Base-by-base conservation (phyloP, 2,888 invertebrate species). In the Amphipoea oculea region DNA sequence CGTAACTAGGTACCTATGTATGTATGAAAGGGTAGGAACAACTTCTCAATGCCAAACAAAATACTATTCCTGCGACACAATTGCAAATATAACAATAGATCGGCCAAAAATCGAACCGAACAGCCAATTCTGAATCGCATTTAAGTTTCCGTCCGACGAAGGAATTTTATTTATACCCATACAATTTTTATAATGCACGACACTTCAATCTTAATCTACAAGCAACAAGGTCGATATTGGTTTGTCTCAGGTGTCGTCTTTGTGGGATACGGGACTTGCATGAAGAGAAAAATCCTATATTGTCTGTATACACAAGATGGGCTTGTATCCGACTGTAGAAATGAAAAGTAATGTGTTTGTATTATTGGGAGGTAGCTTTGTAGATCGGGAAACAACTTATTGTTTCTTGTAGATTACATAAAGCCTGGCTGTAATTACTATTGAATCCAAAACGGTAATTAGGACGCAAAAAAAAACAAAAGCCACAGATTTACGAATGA, bases 101-200 rank as follows among this genome's bases (percentile, higher is more conserved):
- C 78, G 77, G 66, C 68, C 54, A 63, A 81, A 83, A 86, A 89
- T 88, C 82, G 83, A 83, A 84, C 73, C 68, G 78, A 76, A 86
- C 82, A 85, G 63, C 79, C 88, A 89, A 85, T 86, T 80, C 82
- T 57, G 82, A 89, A 89, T 86, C 88, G 79, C 85, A 89, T 89
- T 89, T 79, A 88, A 89, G 83, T 89, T 86, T 76, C 68, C 81
- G 77, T 81, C 78, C 63, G 68, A 69, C 70, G 62, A 75, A 74
- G 48, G 81, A 82, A 86, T 85, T 89, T 84, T 88, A 86, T 88
- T 88, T 86, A 82, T 82, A 36, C 67, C 40, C 68, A 67, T 45
- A 82, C 79, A 85, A 76, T 65, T 54, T 76, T 77, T 67, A 40
- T 72, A 29, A 57, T 74, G 71, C 78, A 73, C 6, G 4, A 60